Base-by-base conservation (phyloP, 2,888 invertebrate genomes). In the Physocephala rufipes region DNA sequence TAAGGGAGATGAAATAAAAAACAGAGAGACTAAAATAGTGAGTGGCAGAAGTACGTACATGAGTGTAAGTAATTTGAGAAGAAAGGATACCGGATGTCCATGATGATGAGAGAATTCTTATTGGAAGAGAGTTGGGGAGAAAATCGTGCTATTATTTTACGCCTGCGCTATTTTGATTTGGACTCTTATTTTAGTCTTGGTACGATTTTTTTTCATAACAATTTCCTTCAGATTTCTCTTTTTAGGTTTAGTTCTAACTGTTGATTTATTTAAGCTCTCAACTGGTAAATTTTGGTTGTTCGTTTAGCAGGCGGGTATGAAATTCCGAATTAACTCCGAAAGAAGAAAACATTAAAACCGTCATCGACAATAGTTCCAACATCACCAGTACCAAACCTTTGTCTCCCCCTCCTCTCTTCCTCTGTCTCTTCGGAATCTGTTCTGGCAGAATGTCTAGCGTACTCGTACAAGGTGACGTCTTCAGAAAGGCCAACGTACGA, bases 31-130 rank as follows among this genome's bases (percentile, higher is more conserved):
- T 26, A 28, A 65, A 62, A 71, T 51, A 59, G 68, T 67, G 62
- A 71, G 71, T 71, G 70, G 62, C 70, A 73, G 72, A 73, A 58
- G 21, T 21, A 53, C 7, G 26, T 13, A 26, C 36, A 36, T 16
- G 53, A 36, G 36, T 36, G 36, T 4, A 9, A 36, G 36, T 36
- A 36, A 36, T 7, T n/a, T 26, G 36, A n/a, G n/a, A n/a, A 55
- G 28, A 26, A 43, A 49, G 43, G 43, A n/a, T 15, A n/a, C 2
- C n/a, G n/a, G n/a, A n/a, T n/a, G n/a, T n/a, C n/a, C n/a, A n/a
- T 55, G 26, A 19, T 16, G 26, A 2, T 65, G 49, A 49, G 49
- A 49, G 4, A 4, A 36, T 36, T 9, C 19, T 19, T 36, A 30
- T 15, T 16, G 15, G 15, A 61, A 61, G 61, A 36, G 61, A 61